A percentile compares a stretch with the other conserved stretches of the same genome.
phyloP scores from a whole-genome alignment of 1,140 invertebrate genomes.

The Cyclina sinensis region DNA sequence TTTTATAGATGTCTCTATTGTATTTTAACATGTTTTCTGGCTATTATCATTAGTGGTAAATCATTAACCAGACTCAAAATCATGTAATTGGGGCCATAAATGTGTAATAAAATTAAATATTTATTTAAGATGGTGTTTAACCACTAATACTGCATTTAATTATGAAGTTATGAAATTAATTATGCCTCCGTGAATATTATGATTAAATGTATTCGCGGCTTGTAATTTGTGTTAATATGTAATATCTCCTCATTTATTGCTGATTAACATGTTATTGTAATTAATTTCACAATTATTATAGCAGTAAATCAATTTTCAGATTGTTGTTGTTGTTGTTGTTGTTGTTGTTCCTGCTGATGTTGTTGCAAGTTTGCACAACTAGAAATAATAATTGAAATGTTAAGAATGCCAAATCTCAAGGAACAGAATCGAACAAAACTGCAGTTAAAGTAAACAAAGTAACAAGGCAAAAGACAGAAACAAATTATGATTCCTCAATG shows the following conservation, averaged over 20 bases:
- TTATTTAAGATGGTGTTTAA: slow-evolving; percentile 34
- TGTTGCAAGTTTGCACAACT: too few species aligned
- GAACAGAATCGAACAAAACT: too few species aligned
- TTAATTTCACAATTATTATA: not conserved
- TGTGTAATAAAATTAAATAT: slow-evolving; percentile 62
- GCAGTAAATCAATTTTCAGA: too few species aligned
- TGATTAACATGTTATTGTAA: not conserved
- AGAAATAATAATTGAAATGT: too few species aligned
- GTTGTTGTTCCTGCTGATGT: too few species aligned
- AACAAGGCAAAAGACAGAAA: too few species aligned
- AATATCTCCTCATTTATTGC: not conserved
- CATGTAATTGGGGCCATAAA: slow-evolving; percentile 58
- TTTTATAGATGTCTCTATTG: slow-evolving; percentile 54
- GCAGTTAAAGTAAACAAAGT: too few species aligned
- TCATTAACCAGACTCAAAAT: slow-evolving; percentile 55
- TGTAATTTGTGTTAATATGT: not conserved
- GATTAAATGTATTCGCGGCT: not conserved
- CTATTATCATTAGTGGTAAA: slow-evolving; percentile 60
- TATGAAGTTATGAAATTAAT: not conserved
- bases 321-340: too few species aligned
- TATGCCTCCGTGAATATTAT: not conserved
- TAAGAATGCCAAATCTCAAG: too few species aligned
- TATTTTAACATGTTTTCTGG: slow-evolving; percentile 4
- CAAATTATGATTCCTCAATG: too few species aligned
- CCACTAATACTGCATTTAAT: not conserved